These are phyloP conservation scores for Calameuta idolon DNA, from an alignment of 2,888 invertebrate genomes.

Conservation along the genomic window DNA sequence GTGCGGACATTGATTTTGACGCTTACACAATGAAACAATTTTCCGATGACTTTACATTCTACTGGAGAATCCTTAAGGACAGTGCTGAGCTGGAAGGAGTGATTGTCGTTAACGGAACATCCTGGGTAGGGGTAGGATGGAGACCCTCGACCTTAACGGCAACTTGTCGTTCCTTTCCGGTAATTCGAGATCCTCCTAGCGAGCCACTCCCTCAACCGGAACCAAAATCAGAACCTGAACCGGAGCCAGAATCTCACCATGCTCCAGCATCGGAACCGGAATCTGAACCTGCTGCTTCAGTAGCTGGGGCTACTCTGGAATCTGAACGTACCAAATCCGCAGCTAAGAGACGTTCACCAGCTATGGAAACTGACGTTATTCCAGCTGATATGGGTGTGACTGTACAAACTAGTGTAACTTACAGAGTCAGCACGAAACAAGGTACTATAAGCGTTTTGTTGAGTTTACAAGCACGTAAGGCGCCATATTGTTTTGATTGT, in stretches of 20 bases:
- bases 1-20: constrained; percentile 78
- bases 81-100: constrained; percentile 89
- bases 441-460: constrained; percentile 55
- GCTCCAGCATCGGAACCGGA: constrained; percentile 65
- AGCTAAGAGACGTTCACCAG: constrained; percentile 60
- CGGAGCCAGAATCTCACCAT: constrained; percentile 46
- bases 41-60: constrained; percentile 81
- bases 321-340: constrained; percentile 51
- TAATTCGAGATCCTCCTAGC: constrained; percentile 68
- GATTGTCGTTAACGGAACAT: constrained; percentile 87
- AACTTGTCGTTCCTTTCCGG: constrained; percentile 84
- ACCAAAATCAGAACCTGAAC: constrained; percentile 60
- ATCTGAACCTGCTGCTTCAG: constrained; percentile 58
- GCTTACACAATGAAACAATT: constrained; percentile 79
- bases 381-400: constrained; percentile 71
- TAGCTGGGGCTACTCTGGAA: constrained; percentile 50
- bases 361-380: constrained; percentile 48
- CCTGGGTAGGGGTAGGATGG: constrained; percentile 91
- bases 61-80: constrained; percentile 87
- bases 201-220: constrained; percentile 66
- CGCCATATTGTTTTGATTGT: no score
- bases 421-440: constrained; percentile 77
- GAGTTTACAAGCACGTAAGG: not conserved
- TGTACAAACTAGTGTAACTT: constrained; percentile 84
- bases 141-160: constrained; percentile 81